Evolutionary conservation across 2,888 invertebrate genomes (phyloP), one percentile per base, ranked within the genome.

Genomic region (Slavum lentiscoides): DNA sequence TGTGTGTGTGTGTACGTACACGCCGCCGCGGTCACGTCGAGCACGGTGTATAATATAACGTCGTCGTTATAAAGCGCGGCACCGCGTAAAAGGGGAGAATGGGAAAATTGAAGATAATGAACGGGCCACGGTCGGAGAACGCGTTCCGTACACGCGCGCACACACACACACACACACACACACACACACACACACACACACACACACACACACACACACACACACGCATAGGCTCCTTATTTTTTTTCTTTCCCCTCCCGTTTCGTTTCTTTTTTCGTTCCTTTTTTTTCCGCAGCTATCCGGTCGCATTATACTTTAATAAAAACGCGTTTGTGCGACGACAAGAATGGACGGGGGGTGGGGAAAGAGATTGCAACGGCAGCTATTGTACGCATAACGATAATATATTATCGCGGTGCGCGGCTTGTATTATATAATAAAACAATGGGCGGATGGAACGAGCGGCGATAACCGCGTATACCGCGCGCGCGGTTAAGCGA

Each of bases 61-160:
- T 30, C 30, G 69, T 77, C 37, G 62, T 77, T 68, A 69, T 39
- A 5, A 59, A 17, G 62, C 5, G n/a, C 39, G n/a, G 1, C 9
- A 8, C n/a, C 77, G 21, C 70, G 77, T 77, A 77, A 49, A 69
- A 77, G 77, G 77, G 77, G 77, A 77, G 77, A 77, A 77, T 77
- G 77, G 62, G 77, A 77, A 70, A 77, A 77, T 77, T 77, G 70
- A 77, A 77, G 77, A 77, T 77, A 77, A 77, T 70, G 77, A 77
- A 77, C 77, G 77, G 30, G 30, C 69, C 21, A 59, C 43, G 53
- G 53, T 66, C 55, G 9, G 53, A 21, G 37, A 69, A 23, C 62
- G 62, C 37, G 58, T 21, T 11, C 7, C 37, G 37, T n/a, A 6
- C 62, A 19, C 15, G 0, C 11, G 11, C 11, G 11, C 30, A 7